phyloP scores from a whole-genome alignment of 1,140 invertebrate genomes.

The Diachasma alloeum region DNA sequence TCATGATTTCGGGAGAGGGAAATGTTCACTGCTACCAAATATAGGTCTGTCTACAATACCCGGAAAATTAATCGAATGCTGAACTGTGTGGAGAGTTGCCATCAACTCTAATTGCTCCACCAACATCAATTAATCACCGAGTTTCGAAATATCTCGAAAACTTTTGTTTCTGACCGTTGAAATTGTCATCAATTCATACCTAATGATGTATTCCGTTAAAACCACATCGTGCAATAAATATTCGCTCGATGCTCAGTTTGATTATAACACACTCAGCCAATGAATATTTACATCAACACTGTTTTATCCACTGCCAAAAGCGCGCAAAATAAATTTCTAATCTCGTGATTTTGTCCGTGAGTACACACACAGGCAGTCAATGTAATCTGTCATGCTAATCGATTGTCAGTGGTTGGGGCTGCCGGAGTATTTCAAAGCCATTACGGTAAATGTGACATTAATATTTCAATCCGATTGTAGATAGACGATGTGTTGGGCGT shows the following conservation, averaged over 20 bases:
- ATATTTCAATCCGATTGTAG: conserved; percentile 43
- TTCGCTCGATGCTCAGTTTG: neutral
- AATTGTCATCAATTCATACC: neutral
- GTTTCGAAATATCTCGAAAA: neutral
- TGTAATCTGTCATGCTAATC: neutral
- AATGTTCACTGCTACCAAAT: too few relatives aligned
- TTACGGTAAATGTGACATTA: conserved; percentile 45
- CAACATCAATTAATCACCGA: neutral
- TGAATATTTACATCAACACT: neutral
- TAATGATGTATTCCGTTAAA: neutral
- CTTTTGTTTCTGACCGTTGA: neutral
- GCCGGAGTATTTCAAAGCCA: conserved; percentile 28
- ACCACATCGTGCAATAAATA: neutral
- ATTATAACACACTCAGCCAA: neutral
- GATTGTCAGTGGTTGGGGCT: conserved; percentile 24
- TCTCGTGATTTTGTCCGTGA: neutral
- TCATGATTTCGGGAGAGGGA: too few relatives aligned
- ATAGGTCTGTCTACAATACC: too few relatives aligned
- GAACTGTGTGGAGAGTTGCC: neutral
- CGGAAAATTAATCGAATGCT: neutral
- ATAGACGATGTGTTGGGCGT: conserved; percentile 38
- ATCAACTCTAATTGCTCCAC: neutral
- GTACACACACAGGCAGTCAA: neutral
- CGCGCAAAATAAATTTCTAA: neutral
- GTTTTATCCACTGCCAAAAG: neutral